Base-by-base conservation (phyloP, 2,797 vertebrate genomes). In the Alcedo atthis region DNA sequence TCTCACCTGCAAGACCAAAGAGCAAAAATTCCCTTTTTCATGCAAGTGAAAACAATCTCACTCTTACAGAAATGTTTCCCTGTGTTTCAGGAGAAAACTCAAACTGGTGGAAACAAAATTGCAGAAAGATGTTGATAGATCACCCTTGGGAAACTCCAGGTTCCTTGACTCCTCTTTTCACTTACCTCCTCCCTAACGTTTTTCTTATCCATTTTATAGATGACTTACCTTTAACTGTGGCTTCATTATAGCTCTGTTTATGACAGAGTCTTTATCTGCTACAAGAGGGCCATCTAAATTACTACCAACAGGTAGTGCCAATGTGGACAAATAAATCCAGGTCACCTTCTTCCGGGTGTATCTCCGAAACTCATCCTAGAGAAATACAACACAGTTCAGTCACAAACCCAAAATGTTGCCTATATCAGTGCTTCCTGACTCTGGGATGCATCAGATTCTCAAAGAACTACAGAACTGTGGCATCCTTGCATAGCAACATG, bases 341-440 rank as follows among this genome's bases (percentile, higher is more conserved):
- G 76, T 81, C 61, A 98, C 96, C 37, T 94, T 96, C 92, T 98
- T 98, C 55, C 42, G 37, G 6, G 46, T 93, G 18, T 96, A 97
- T 54, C 54, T 96, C 80, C 96, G 93, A 91, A 97, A 98, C 78
- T 98, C 96, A 84, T 98, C 98, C 98, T 98, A 62, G 30, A 53
- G 61, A 71, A 88, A 90, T 1, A 81, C 19, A 90, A 26, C 24
- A 15, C n/a, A 70, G 51, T 6, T 49, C 19, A 35, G 68, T 42
- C 28, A 58, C 48, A 74, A 69, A 21, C 20, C 21, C 24, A 55
- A 61, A 64, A 66, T 7, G 2, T 25, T 66, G 58, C 14, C 43
- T 35, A 14, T 75, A 43, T 64, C n/a, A 26, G 63, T 8, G 28
- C 64, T 88, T 48, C 67, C 66, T 30, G 40, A 43, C 12, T 37